phyloP scores from a whole-genome alignment of 1,140 invertebrate species.

The Cydia splendana region DNA sequence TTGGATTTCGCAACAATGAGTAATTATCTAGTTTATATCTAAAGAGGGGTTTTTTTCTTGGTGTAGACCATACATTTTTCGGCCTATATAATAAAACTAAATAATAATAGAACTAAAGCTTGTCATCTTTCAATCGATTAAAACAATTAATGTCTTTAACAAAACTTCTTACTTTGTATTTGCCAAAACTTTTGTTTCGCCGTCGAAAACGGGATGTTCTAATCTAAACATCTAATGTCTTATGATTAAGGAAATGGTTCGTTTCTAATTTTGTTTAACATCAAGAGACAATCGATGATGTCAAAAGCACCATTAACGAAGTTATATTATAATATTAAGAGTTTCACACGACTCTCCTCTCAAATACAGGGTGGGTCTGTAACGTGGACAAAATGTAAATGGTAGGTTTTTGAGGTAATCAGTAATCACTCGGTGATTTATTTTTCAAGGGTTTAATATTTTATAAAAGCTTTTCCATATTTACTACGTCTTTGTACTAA shows the following conservation, averaged over 20 bases:
- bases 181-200: slow-evolving; percentile 16
- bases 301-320: slow-evolving; percentile 27
- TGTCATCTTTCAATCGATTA: neutral
- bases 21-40: too few species aligned
- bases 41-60: too few species aligned
- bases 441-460: too few species aligned
- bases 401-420: too few species aligned
- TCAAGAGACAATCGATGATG: slow-evolving; percentile 18
- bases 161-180: neutral
- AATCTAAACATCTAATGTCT: slow-evolving; percentile 5
- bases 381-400: too few species aligned
- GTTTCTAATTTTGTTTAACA: slow-evolving; percentile 3
- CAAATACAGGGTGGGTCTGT: too few species aligned
- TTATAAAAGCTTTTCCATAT: too few species aligned
- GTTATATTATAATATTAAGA: neutral
- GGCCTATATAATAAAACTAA: too few species aligned
- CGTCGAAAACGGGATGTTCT: slow-evolving; percentile 17
- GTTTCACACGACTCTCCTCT: neutral
- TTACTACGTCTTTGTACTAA: too few species aligned
- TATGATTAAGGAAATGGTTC: slow-evolving; percentile 5
- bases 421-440: too few species aligned
- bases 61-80: too few species aligned
- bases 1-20: too few species aligned
- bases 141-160: neutral
- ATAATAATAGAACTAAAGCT: neutral